phyloP scores from a whole-genome alignment of 1,140 invertebrate genomes.

The Oscheius sp. region DNA sequence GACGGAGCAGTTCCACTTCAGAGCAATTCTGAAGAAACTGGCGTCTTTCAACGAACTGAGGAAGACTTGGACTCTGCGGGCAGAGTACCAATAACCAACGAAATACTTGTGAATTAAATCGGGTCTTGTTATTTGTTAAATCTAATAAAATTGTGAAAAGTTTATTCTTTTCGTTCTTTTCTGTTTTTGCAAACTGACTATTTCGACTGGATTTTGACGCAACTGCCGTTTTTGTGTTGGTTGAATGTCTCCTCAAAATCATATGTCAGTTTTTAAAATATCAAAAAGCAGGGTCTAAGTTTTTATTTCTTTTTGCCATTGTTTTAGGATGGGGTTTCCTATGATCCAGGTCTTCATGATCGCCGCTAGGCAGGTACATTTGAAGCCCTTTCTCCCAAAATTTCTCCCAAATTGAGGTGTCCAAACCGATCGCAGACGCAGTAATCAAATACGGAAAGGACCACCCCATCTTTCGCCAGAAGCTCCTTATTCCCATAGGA shows the following conservation, averaged over 20 bases:
- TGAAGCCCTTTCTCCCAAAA: neutral
- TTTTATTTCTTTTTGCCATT: no score
- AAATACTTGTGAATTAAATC: conserved; percentile 14
- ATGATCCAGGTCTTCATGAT: conserved; percentile 44
- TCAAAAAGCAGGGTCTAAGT: no score
- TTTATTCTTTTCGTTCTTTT: no score
- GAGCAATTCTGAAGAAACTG: conserved; percentile 5
- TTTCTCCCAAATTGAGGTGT: neutral
- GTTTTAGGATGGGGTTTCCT: conserved; percentile 43
- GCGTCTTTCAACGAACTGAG: neutral
- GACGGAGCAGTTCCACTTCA: conserved; percentile 10
- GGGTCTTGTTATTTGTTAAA: neutral
- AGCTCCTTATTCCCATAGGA: conserved; percentile 36
- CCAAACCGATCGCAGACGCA: conserved; percentile 38
- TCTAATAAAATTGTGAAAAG: neutral
- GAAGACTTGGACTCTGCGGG: conserved; percentile 1
- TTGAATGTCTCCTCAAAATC: no score
- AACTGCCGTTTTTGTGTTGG: no score
- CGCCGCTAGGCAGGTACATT: conserved; percentile 33
- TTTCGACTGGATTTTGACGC: no score
- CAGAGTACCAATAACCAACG: conserved; percentile 17
- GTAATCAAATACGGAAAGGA: conserved; percentile 38
- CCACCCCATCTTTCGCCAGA: conserved; percentile 34
- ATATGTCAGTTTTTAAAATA: no score
- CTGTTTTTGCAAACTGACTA: no score